Conservation (phyloP, 2,888 invertebrate species). For the Pimpla rufipes region DNA sequence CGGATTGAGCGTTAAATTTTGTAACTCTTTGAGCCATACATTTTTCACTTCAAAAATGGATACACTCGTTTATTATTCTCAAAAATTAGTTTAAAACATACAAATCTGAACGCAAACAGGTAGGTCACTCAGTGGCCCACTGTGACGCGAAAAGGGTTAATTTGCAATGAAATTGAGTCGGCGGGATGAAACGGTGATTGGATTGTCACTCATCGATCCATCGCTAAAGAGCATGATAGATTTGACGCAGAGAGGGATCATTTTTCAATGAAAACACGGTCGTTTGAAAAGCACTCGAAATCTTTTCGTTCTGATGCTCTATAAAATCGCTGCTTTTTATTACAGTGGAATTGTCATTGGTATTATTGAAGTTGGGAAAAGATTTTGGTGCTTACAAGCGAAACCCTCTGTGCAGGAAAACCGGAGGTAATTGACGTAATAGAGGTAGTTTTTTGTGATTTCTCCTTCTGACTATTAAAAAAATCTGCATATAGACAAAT, state of each 20-base stretch:
- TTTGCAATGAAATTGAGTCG: conserved; percentile 19
- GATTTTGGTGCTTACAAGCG: conserved; percentile 19
- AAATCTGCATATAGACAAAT: neutral
- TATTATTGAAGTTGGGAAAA: neutral
- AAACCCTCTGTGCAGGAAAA: conserved; percentile 3
- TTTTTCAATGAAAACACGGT: neutral
- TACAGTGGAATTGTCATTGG: neutral
- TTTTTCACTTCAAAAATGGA: too few relatives aligned
- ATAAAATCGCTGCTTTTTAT: neutral
- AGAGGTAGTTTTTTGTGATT: too few relatives aligned
- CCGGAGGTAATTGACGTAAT: neutral
- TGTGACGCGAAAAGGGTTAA: too few relatives aligned
- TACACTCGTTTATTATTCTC: too few relatives aligned
- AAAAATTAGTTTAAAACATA: too few relatives aligned
- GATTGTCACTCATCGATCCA: conserved; percentile 4
- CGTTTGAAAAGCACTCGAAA: conserved; percentile 13
- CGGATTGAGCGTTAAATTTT: too few relatives aligned
- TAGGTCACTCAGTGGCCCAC: too few relatives aligned
- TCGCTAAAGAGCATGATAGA: conserved; percentile 6
- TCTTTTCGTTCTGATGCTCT: neutral
- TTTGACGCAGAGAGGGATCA: neutral
- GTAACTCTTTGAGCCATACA: too few relatives aligned
- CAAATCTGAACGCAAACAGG: too few relatives aligned
- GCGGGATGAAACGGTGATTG: conserved; percentile 3
- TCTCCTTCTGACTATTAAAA: too few relatives aligned